A percentile compares a stretch with the other conserved stretches of the same genome.
Conservation (phyloP, 2,113 vertebrate genomes). For the Pterophyllum scalare region DNA sequence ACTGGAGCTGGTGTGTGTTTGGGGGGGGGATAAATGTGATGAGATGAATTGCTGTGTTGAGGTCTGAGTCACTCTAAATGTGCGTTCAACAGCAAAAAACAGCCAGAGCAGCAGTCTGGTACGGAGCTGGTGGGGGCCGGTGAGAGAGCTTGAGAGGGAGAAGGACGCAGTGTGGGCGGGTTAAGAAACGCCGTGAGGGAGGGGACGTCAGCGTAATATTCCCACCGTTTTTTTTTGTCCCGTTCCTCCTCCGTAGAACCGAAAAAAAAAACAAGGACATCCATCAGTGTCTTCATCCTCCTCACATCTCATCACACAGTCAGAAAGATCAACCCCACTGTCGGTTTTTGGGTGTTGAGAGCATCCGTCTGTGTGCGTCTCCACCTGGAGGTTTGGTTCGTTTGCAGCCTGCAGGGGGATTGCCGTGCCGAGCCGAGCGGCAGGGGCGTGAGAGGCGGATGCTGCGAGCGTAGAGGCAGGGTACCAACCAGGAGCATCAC, state of each 20-base stretch:
- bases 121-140: conserved; percentile 34
- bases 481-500: conserved; percentile 76
- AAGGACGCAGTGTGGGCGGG: conserved; percentile 88
- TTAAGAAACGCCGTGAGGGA: conserved; percentile 77
- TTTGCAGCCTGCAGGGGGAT: conserved; percentile 33
- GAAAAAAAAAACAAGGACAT: conserved; percentile 78
- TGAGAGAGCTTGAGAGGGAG: conserved; percentile 54
- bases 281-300: conserved; percentile 32
- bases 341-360: not conserved
- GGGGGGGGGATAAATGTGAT: not conserved
- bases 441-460: conserved; percentile 79
- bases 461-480: conserved; percentile 75
- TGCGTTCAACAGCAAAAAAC: conserved; percentile 42
- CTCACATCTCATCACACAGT: conserved; percentile 3
- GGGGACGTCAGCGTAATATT: conserved; percentile 75
- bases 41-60: conserved; percentile 38
- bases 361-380: not conserved
- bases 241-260: conserved; percentile 29
- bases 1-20: not conserved
- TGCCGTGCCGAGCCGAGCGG: conserved; percentile 56
- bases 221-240: conserved; percentile 48
- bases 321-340: not conserved
- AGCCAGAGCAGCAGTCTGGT: conserved; percentile 68
- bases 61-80: conserved; percentile 62
- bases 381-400: conserved; percentile 33